phyloP scores from a whole-genome alignment of 2,113 vertebrate species.

The Rhinopomastus cyanomelas region DNA sequence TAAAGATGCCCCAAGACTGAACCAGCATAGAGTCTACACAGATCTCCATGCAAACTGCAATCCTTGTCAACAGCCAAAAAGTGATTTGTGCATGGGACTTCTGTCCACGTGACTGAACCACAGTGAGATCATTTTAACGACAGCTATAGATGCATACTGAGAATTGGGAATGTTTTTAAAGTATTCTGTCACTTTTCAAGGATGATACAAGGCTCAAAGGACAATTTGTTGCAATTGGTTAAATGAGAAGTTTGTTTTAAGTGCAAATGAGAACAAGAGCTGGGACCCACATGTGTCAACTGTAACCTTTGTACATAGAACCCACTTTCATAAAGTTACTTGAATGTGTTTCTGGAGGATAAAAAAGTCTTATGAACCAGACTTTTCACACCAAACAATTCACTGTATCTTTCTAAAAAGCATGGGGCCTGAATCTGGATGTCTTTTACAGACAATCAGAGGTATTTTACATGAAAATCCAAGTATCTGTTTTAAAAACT shows the following conservation, averaged over 20 bases:
- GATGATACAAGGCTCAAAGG: background rate
- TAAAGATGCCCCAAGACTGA: background rate
- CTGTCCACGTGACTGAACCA: background rate
- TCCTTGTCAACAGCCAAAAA: background rate
- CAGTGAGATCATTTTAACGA: background rate
- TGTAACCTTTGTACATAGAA: background rate
- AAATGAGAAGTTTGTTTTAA: background rate
- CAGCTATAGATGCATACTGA: background rate
- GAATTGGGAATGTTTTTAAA: background rate
- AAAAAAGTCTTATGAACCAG: background rate
- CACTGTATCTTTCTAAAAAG: background rate
- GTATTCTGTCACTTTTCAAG: background rate
- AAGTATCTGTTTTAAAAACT: background rate
- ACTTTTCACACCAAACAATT: background rate
- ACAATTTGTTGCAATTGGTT: background rate
- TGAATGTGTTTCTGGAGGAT: background rate
- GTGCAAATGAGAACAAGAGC: background rate
- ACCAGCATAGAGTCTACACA: background rate
- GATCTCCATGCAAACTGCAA: background rate
- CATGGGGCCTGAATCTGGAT: background rate
- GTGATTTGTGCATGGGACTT: background rate
- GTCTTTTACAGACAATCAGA: background rate
- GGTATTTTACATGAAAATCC: background rate
- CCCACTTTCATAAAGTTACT: background rate
- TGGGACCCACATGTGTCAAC: fast-evolving